phyloP scores from a whole-genome alignment of 2,797 vertebrate genomes.

The Poliocrania exsul region DNA sequence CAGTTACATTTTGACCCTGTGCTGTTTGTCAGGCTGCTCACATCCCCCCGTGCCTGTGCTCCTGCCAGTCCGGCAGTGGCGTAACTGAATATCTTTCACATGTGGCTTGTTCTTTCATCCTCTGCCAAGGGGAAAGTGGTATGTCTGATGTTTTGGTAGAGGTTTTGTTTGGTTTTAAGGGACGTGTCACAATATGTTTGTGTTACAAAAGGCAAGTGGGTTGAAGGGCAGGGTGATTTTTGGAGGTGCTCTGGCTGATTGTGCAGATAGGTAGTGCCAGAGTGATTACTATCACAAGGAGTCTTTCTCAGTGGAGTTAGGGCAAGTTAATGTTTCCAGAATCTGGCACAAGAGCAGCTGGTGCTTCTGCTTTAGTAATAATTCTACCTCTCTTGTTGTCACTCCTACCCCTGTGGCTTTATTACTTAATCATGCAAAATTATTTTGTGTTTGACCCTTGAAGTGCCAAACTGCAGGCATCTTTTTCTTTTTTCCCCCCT shows the following conservation, averaged over 20 bases:
- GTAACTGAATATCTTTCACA: not conserved
- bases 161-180: conserved; percentile 6
- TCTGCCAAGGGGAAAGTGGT: conserved; percentile 19
- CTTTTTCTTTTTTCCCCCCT: not conserved
- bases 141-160: not conserved
- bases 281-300: not conserved
- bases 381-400: not conserved
- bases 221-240: conserved; percentile 58
- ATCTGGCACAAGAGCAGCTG: conserved; percentile 22
- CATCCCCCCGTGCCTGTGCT: not conserved
- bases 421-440: conserved; percentile 44
- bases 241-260: conserved; percentile 46
- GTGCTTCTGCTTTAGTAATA: conserved; percentile 41
- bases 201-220: conserved; percentile 47
- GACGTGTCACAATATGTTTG: conserved; percentile 46
- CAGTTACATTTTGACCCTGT: not conserved
- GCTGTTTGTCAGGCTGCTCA: not conserved
- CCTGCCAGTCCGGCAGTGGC: not conserved
- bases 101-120: conserved; percentile 40
- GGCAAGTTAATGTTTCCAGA: conserved; percentile 8
- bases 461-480: not conserved
- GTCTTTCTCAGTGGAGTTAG: not conserved
- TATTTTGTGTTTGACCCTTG: conserved; percentile 11
- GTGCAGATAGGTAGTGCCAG: not conserved
- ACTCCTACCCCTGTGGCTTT: conserved; percentile 57